These are phyloP conservation scores for Trichonephila clavipes DNA, from an alignment of 1,140 invertebrate genomes.

Conservation along the genomic window DNA sequence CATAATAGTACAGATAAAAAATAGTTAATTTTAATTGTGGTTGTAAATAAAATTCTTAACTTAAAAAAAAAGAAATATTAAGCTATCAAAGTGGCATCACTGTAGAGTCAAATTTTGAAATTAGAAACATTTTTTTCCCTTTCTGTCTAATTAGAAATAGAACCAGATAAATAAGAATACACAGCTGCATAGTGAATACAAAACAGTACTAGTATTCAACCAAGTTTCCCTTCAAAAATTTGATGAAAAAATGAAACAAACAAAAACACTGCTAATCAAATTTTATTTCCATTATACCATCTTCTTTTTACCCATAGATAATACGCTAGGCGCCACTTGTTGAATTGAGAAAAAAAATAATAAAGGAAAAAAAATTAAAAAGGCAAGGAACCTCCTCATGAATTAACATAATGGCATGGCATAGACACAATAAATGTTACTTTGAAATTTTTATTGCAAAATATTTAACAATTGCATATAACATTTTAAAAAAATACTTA, in stretches of 20 bases:
- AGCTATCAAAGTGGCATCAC: no score
- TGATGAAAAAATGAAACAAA: slow-evolving; percentile 13
- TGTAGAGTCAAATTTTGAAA: no score
- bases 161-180: no score
- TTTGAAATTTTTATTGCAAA: slow-evolving; percentile 55
- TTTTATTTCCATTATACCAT: slow-evolving; percentile 77
- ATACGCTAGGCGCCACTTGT: slow-evolving; percentile 73
- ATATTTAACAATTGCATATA: slow-evolving; percentile 43
- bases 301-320: slow-evolving; percentile 75
- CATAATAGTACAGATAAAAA: no score
- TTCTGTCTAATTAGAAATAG: no score
- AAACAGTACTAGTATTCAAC: no score
- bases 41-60: no score
- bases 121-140: no score
- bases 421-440: slow-evolving; percentile 65
- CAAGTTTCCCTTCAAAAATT: no score
- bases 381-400: slow-evolving; percentile 58
- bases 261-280: slow-evolving; percentile 76
- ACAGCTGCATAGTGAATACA: no score
- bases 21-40: no score
- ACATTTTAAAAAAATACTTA: slow-evolving; percentile 19
- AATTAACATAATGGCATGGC: slow-evolving; percentile 75
- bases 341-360: slow-evolving; percentile 29
- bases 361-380: slow-evolving; percentile 40
- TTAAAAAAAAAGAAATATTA: no score